phyloP scores from a whole-genome alignment of 2,113 vertebrate genomes.

The Tupaia chinensis region DNA sequence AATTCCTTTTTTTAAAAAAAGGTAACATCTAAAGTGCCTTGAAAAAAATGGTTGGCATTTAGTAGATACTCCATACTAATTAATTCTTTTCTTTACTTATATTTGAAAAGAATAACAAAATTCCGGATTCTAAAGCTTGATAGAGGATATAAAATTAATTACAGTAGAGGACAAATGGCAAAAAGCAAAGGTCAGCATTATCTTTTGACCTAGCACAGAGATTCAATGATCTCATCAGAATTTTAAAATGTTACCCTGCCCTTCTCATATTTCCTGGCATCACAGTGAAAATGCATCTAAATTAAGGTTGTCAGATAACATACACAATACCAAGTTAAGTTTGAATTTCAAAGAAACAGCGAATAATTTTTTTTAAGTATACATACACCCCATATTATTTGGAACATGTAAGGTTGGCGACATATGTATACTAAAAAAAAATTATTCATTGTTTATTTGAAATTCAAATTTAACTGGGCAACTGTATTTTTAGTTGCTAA shows the following conservation, averaged over 20 bases:
- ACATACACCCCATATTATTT: not conserved
- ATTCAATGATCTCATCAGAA: conserved; percentile 8
- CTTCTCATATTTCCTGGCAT: conserved; percentile 43
- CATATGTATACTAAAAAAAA: conserved; percentile 36
- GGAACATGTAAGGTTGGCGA: not conserved
- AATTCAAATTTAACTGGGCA: conserved; percentile 36
- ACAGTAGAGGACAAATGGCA: not conserved
- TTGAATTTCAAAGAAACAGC: conserved; percentile 57
- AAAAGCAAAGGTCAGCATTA: not conserved
- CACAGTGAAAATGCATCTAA: not conserved
- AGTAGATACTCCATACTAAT: not conserved
- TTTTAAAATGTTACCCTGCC: not conserved
- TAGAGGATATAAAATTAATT: conserved; percentile 36
- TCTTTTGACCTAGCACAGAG: conserved; percentile 28
- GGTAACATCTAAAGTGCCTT: not conserved
- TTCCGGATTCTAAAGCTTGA: not conserved
- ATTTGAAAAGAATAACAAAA: conserved; percentile 29
- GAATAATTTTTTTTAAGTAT: not conserved
- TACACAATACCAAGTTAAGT: not conserved
- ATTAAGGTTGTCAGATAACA: conserved; percentile 52
- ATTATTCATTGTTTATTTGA: conserved; percentile 50
- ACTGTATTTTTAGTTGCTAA: conserved; percentile 55
- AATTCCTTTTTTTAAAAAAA: no score
- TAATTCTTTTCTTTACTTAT: conserved; percentile 7
- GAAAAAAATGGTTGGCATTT: not conserved